Percentiles rank a stretch among this genome's conserved stretches.
phyloP scores from a whole-genome alignment of 1,140 invertebrate genomes.

The Trachelipus rathkii region DNA sequence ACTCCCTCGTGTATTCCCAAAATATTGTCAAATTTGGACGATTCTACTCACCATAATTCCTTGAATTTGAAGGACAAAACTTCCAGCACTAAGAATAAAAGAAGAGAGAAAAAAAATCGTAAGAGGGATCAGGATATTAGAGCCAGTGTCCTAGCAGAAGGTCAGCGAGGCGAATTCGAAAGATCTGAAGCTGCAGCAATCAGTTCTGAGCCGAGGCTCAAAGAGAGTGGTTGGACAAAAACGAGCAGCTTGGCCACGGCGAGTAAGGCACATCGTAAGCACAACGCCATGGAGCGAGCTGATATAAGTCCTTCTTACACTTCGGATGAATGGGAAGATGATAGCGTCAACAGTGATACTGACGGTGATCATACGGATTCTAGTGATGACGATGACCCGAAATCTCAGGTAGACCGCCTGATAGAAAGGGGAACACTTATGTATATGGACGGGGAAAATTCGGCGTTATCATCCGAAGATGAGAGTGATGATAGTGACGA shows the following conservation, averaged over 20 bases:
- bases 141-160: slow-evolving; percentile 25
- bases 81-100: slow-evolving; percentile 29
- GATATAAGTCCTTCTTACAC: slow-evolving; percentile 26
- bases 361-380: slow-evolving; percentile 42
- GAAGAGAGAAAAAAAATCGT: slow-evolving; percentile 23
- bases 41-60: not conserved
- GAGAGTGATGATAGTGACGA: slow-evolving; percentile 34
- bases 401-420: slow-evolving; percentile 43
- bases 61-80: slow-evolving; percentile 25
- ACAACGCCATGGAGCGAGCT: slow-evolving; percentile 23
- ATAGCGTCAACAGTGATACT: slow-evolving; percentile 40
- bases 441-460: slow-evolving; percentile 45
- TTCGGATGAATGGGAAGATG: slow-evolving; percentile 39
- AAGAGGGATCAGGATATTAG: slow-evolving; percentile 17
- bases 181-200: slow-evolving; percentile 21
- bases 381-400: slow-evolving; percentile 45
- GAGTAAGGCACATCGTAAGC: slow-evolving; percentile 20
- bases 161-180: slow-evolving; percentile 21
- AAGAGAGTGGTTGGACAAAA: slow-evolving; percentile 25
- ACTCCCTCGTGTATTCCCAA: not conserved
- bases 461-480: slow-evolving; percentile 42
- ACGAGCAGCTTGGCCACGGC: slow-evolving; percentile 29
- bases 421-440: slow-evolving; percentile 40
- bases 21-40: not conserved
- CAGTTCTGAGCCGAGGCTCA: slow-evolving; percentile 1